A percentile compares a stretch with the other conserved stretches of the same genome.
Conservation (phyloP, 2,113 vertebrate species). For the Pseudopodoces humilis region DNA sequence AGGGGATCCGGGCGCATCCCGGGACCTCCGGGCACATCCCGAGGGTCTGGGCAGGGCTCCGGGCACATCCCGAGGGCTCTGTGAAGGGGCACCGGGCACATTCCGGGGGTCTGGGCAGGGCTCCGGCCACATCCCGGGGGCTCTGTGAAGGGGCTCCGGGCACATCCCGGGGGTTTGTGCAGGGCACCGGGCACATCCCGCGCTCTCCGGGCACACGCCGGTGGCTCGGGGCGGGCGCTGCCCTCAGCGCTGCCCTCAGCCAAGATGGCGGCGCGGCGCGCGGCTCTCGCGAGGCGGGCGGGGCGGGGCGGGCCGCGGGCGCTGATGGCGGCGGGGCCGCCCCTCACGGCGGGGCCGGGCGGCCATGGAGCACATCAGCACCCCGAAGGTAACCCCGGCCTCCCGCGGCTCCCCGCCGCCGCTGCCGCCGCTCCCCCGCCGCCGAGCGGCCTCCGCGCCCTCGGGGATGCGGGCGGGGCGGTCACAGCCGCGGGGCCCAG, state of each 20-base stretch:
- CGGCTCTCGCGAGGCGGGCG: conserved; percentile 5
- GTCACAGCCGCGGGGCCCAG: rapidly evolving
- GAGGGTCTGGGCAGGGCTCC: too few relatives aligned
- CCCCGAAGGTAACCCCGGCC: conserved; percentile 51
- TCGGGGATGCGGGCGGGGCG: background rate
- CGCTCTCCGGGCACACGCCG: rapidly evolving
- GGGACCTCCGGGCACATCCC: background rate
- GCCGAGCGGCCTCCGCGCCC: background rate
- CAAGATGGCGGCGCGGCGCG: background rate
- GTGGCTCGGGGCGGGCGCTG: background rate
- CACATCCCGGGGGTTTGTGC: background rate
- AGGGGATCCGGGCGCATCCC: background rate
- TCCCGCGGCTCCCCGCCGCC: background rate
- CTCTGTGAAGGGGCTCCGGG: background rate
- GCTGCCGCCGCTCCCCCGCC: too few relatives aligned
- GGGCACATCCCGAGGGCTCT: too few relatives aligned
- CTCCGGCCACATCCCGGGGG: rapidly evolving
- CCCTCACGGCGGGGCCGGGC: background rate
- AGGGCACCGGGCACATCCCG: too few relatives aligned
- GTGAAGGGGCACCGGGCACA: background rate
- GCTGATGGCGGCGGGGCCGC: background rate
- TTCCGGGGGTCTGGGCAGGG: too few relatives aligned
- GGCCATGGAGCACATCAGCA: conserved; percentile 70
- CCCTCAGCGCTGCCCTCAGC: background rate
- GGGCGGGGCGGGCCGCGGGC: background rate